Base-by-base conservation (phyloP, 2,888 invertebrate species). In the Itoplectis maculator region DNA sequence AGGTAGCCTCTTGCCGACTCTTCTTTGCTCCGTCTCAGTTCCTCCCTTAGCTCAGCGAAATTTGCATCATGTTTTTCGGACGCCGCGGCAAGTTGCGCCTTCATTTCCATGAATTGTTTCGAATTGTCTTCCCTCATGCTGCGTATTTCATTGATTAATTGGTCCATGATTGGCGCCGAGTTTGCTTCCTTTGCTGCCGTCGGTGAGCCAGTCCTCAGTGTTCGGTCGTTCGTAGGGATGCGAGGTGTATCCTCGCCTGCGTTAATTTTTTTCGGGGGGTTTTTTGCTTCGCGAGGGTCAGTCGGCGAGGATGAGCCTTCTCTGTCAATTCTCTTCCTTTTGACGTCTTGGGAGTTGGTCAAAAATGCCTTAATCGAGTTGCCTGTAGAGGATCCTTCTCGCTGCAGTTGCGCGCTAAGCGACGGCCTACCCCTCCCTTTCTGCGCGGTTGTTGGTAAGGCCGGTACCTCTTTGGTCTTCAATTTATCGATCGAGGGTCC, bases 41-140 rank as follows among this genome's bases (percentile, higher is more conserved):
- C 65, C 13, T 45, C n/a, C 7, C 23, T 66, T 18, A 66, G 15
- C 29, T 66, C 65, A 5, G 20, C 47, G 23, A 66, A 66, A 40
- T 23, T 47, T 7, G 20, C 20, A 2, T 66, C 65, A 7, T 66
- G 65, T 7, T 66, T 66, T 2, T 15, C 47, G 13, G 65, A 13
- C 0, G 29, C 29, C 15, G 9, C 23, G n/a, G 47, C 23, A 6
- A 66, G 18, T 45, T 66, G 65, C 11, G 13, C 1, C 3, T 8
- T 66, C 42, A 65, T 35, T 5, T 42, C 8, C 6, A 15, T 51
- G 20, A 7, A 51, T 51, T 51, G 54, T 9, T 54, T 18, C 23
- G 18, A 5, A 23, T 54, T 54, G 1, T 54, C 54, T 9, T 54
- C 54, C 20, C 54, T 54, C 54, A 54, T 54, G 9, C 20, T 47